Base-by-base conservation (phyloP, 2,888 invertebrate genomes). In the Stenurella melanura region DNA sequence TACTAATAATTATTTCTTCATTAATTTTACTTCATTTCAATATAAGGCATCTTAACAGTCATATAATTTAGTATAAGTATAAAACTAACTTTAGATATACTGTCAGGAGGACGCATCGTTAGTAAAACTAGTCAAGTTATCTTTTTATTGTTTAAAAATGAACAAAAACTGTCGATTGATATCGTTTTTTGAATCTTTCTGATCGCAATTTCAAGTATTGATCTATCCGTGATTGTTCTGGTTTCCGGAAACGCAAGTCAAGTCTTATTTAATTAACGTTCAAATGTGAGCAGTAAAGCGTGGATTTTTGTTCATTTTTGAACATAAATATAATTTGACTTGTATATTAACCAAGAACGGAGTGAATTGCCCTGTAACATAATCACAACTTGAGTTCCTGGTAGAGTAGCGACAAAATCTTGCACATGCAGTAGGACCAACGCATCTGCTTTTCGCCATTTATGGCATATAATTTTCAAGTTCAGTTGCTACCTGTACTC, bases 71-170 rank as follows among this genome's bases (percentile, higher is more conserved):
- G n/a, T 50, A 42, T 50, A 17, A 50, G n/a, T 15, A 17, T 17
- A 4, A n/a, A 50, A 50, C 50, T 50, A 50, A 50, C 15, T 6
- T 50, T 42, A 4, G 15, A 42, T 34, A 34, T 34, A 34, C 7
- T 42, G 42, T 15, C 11, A 11, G 3, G 50, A 50, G 50, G 50
- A 50, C n/a, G n/a, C 50, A n/a, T n/a, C n/a, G n/a, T 50, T 50
- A 50, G 50, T 50, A 50, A 17, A 15, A 50, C n/a, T n/a, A 50
- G 50, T 50, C 50, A 50, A 50, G 50, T n/a, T 50, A 50, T 50
- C 12, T 50, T 50, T 50, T 50, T n/a, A 50, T 17, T 15, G n/a
- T 50, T 50, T 42, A 42, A 42, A 50, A 50, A 50, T 50, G 50
- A 50, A 50, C 15, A 42, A 50, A 50, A 50, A 12, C 6, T n/a